Evolutionary conservation across 2,888 invertebrate genomes (phyloP).

Genomic region (Apoda limacodes): DNA sequence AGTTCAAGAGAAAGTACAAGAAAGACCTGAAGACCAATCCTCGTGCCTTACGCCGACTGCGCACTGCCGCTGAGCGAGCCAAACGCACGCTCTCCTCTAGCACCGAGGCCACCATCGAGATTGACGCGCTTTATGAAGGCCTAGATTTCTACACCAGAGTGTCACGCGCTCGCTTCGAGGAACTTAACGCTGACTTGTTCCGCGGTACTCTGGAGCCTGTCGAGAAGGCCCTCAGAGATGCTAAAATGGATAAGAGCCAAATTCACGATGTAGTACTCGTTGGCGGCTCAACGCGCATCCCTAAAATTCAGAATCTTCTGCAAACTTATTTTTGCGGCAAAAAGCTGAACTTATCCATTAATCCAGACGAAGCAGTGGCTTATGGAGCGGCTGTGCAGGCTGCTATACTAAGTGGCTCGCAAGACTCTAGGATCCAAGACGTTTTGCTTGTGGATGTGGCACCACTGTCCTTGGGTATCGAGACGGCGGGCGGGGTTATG

Average conservation of each 20-base stretch:
- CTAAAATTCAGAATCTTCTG: constrained; percentile 80
- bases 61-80: constrained; percentile 82
- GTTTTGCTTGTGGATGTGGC: constrained; percentile 71
- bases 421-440: constrained; percentile 79
- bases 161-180: constrained; percentile 79
- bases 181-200: constrained; percentile 80
- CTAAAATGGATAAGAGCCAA: constrained; percentile 80
- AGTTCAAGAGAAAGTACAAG: no score
- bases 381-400: constrained; percentile 83
- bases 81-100: constrained; percentile 83
- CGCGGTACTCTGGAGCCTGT: constrained; percentile 80
- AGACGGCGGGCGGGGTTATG: constrained; percentile 87
- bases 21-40: constrained; percentile 76
- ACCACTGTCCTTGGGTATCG: constrained; percentile 78
- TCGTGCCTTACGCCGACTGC: constrained; percentile 75
- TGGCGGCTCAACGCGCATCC: constrained; percentile 85
- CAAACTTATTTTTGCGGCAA: constrained; percentile 83
- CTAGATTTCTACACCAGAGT: constrained; percentile 76
- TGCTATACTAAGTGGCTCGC: constrained; percentile 78
- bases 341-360: constrained; percentile 78
- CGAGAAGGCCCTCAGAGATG: constrained; percentile 81
- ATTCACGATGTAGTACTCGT: constrained; percentile 86
- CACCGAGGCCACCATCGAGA: constrained; percentile 80
- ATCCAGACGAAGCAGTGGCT: constrained; percentile 86
- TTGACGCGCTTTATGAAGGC: constrained; percentile 81